Percentiles rank a stretch among this genome's conserved stretches.
Evolutionary conservation across 2,113 vertebrate species (phyloP).

Genomic region (Cyprinodon variegatus): DNA sequence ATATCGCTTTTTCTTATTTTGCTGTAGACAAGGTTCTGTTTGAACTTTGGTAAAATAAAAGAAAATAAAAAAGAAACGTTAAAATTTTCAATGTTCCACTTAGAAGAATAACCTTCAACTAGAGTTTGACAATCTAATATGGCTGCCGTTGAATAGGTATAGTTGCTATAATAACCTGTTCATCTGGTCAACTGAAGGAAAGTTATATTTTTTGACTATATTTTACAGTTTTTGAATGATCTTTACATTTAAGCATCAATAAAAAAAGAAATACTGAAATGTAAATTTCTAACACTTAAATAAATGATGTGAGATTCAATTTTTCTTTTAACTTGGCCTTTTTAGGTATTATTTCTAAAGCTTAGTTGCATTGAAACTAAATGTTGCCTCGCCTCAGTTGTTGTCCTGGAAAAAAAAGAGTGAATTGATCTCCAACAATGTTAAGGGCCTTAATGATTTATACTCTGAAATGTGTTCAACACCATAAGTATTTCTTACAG

Average conservation of each 20-base stretch:
- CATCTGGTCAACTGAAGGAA: not conserved
- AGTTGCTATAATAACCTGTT: not conserved
- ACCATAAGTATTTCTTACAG: not conserved
- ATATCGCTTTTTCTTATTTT: conserved; percentile 7
- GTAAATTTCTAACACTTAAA: too few species aligned
- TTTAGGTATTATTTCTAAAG: not conserved
- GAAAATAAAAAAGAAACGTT: too few species aligned
- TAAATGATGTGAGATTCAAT: too few species aligned
- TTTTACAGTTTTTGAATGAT: too few species aligned
- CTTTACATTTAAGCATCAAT: too few species aligned
- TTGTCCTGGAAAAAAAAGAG: not conserved
- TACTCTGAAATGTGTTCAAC: not conserved
- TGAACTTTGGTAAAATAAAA: not conserved
- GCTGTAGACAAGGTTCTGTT: not conserved
- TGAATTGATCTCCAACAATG: not conserved
- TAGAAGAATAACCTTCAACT: too few species aligned
- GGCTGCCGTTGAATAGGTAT: not conserved
- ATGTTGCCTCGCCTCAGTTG: not conserved
- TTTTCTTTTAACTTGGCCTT: too few species aligned
- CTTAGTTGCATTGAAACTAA: not conserved
- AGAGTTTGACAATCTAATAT: not conserved
- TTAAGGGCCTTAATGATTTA: not conserved
- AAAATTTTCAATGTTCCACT: not conserved
- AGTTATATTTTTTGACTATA: not conserved
- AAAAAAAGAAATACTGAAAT: too few species aligned